Base-by-base conservation (phyloP, 2,113 vertebrate genomes). In the Grammomys dolichurus region DNA sequence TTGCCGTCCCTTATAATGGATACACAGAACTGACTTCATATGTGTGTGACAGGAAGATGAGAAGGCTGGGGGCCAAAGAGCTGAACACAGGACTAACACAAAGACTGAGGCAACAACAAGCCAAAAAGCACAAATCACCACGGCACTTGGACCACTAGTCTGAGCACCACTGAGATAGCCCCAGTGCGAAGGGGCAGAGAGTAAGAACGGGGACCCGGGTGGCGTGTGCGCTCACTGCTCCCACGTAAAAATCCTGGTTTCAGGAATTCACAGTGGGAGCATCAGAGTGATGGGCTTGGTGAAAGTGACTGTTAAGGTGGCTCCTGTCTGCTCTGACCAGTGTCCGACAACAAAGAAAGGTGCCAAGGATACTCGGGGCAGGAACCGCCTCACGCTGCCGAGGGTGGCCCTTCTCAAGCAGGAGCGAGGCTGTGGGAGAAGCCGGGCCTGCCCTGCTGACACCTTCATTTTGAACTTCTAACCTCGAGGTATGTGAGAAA, bases 401-500 rank as follows among this genome's bases (percentile, higher is more conserved):
- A 78, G 33, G 48, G 65, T 26, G 11, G 63, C 46, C 28, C 2
- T 87, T 73, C 48, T n/a, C 75, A 69, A 65, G 56, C 94, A 93
- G 40, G 36, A 82, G 58, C 91, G 46, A 82, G 73, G 58, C 54
- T 58, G 90, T 73, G 6, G 73, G 70, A 87, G 87, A 95, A 95
- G 76, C 43, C 7, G 93, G 85, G 76, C 58, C 78, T 85, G 90
- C 90, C 43, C 40, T 46, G 40, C 82, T 31, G 43, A 84, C 87
- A 95, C 80, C 81, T 93, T 90, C 80, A 85, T 72, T 75, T 58
- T 90, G 90, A 76, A 95, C 88, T 81, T 95, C 24, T 31, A 19
- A 67, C 72, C 96, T 95, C 90, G 76, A 60, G 24, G 75, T 80
- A 28, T 24, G 46, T 84, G 93, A 96, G 85, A 89, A 97, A 95